Evolutionary conservation across 1,140 invertebrate genomes (phyloP), one percentile per base, ranked within the genome.

Genomic region (Ooceraea biroi): DNA sequence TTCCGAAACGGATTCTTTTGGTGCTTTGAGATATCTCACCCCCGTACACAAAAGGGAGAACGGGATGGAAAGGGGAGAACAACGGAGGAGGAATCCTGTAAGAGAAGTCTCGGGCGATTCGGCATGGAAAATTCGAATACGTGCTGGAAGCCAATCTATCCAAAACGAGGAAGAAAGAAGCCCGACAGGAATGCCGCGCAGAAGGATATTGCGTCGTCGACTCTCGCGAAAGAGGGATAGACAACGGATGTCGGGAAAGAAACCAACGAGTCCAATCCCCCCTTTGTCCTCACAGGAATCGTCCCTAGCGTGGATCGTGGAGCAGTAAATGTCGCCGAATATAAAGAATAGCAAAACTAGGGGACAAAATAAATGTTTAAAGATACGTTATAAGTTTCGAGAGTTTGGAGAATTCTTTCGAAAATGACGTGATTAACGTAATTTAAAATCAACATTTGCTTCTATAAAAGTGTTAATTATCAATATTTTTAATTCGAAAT

Each of bases 71-170:
- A 1, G 3, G 11, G 30, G n/a, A 12, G 10, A 17, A 36, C 36
- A 36, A 57, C 8, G 61, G 46, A 8, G 50, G 27, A 36, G 52
- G 27, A 30, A 36, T 83, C 52, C 63, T 52, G 46, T 46, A 65
- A 61, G 69, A 74, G 41, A 76, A 68, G 80, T 68, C 63, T 82
- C 50, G 17, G 27, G 63, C 36, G 83, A 73, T 73, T 30, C 63
- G 41, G 0, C 48, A 58, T 25, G 50, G 63, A 80, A 86, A 78
- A 87, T 87, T 87, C 72, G 86, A 87, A 88, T 87, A 87, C 82
- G 85, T 65, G 68, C 14, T 25, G 74, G 82, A 68, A 88, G 84
- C 82, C 86, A 88, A 88, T 88, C 78, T 84, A 84, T 88, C 65
- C 52, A 25, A 41, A 68, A 68, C n/a, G 57, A 27, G 66, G 25